These are phyloP conservation scores for Talpa occidentalis DNA, from an alignment of 2,113 vertebrate species.

Conservation along the genomic window DNA sequence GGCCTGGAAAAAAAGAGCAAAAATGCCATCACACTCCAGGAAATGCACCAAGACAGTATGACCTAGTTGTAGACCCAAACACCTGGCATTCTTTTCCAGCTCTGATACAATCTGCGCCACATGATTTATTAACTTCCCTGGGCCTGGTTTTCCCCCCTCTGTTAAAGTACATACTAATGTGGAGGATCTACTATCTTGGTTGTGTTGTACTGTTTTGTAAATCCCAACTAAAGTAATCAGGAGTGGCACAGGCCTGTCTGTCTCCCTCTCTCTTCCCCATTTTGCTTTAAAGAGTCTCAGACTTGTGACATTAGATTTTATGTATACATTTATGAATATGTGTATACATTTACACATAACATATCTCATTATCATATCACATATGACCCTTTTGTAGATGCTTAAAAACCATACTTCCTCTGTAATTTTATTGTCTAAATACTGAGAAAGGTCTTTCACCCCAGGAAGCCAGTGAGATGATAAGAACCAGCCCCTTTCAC, in stretches of 20 bases:
- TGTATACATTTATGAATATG: background rate
- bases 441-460: background rate
- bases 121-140: background rate
- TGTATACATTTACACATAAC: background rate
- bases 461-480: background rate
- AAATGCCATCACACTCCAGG: background rate
- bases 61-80: conserved; percentile 32
- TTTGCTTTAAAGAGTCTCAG: conserved; percentile 11
- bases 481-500: background rate
- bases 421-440: background rate
- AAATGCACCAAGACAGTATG: background rate
- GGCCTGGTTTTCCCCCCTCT: background rate
- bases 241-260: background rate
- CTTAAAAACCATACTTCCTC: background rate
- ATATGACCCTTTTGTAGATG: background rate
- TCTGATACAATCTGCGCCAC: conserved; percentile 28
- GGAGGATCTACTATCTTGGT: background rate
- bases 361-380: background rate
- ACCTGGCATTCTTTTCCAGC: background rate
- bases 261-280: background rate
- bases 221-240: background rate
- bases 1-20: background rate
- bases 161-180: background rate
- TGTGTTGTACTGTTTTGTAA: background rate
- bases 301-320: background rate